Evolutionary conservation across 2,113 vertebrate genomes (phyloP).

Genomic region (Recurvirostra avosetta): DNA sequence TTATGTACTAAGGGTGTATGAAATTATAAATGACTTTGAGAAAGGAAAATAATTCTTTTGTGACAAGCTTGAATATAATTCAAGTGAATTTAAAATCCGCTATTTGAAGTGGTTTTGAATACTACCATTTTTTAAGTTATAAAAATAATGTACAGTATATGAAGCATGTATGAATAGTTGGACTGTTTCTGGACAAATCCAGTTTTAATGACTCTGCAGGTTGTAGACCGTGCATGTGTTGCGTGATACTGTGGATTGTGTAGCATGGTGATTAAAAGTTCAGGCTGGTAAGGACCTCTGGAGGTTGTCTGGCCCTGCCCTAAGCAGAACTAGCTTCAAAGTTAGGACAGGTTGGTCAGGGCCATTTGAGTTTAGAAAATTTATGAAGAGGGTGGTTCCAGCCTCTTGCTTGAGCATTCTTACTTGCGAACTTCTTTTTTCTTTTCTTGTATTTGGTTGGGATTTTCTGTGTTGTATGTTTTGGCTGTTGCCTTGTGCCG

Average conservation of each 20-base stretch:
- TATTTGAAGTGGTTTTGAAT: neutral
- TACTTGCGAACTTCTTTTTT: neutral
- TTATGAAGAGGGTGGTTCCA: neutral
- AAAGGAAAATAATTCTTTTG: neutral
- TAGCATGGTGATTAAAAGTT: neutral
- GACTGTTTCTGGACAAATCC: neutral
- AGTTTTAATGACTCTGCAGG: neutral
- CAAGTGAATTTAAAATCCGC: neutral
- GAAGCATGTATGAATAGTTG: neutral
- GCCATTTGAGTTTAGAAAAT: neutral
- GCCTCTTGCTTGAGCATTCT: neutral
- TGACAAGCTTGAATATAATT: neutral
- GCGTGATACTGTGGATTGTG: neutral
- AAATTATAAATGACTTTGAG: neutral
- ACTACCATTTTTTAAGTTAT: neutral
- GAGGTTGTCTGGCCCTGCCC: neutral
- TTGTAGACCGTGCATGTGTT: neutral
- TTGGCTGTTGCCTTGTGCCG: neutral
- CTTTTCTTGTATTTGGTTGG: fast-evolving
- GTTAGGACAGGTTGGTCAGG: neutral
- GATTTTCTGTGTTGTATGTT: neutral
- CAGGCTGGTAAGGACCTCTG: neutral
- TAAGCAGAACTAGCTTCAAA: neutral
- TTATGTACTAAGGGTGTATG: neutral
- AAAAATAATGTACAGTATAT: fast-evolving